Percentiles rank a stretch among this genome's conserved stretches.
Evolutionary conservation across 1,140 invertebrate genomes (phyloP).

Genomic region (Drosophila kepulauana): DNA sequence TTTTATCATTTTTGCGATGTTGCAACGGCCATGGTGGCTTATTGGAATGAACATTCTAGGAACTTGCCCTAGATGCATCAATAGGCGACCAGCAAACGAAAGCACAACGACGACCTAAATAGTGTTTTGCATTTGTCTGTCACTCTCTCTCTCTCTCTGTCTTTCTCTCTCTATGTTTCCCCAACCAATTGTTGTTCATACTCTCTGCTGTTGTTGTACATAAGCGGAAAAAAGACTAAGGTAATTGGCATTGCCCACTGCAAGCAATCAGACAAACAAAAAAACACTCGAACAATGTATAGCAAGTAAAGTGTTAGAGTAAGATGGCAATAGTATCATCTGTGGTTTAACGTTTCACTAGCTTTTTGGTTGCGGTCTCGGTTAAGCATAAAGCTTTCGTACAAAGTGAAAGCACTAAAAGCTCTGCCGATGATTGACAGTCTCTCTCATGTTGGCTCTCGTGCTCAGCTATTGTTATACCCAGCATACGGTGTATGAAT

Average conservation of each 20-base stretch:
- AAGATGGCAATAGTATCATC: constrained; percentile 6
- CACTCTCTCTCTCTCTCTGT: no score
- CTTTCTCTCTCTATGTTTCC: background rate
- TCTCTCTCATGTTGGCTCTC: background rate
- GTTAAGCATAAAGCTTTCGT: constrained; percentile 37
- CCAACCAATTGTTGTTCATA: constrained; percentile 7
- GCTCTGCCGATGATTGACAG: background rate
- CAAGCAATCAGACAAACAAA: constrained; percentile 12
- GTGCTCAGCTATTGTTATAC: background rate
- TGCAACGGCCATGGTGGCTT: constrained; percentile 66
- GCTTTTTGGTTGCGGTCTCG: constrained; percentile 40
- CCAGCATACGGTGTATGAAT: background rate
- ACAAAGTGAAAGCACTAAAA: constrained; percentile 3
- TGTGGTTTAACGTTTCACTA: constrained; percentile 1
- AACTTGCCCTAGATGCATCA: constrained; percentile 82
- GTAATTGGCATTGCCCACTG: constrained; percentile 27
- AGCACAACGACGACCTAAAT: constrained; percentile 60
- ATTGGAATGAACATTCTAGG: constrained; percentile 84
- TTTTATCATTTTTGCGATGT: constrained; percentile 64
- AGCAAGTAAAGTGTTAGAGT: constrained; percentile 21
- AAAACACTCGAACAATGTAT: background rate
- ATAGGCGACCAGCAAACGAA: constrained; percentile 63
- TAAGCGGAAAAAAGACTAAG: constrained; percentile 21
- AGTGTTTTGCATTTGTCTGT: constrained; percentile 24
- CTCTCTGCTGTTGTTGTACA: constrained; percentile 10